A percentile compares a stretch with the other conserved stretches of the same genome.
phyloP scores from a whole-genome alignment of 2,797 vertebrate species.

The Poecilia gillii region DNA sequence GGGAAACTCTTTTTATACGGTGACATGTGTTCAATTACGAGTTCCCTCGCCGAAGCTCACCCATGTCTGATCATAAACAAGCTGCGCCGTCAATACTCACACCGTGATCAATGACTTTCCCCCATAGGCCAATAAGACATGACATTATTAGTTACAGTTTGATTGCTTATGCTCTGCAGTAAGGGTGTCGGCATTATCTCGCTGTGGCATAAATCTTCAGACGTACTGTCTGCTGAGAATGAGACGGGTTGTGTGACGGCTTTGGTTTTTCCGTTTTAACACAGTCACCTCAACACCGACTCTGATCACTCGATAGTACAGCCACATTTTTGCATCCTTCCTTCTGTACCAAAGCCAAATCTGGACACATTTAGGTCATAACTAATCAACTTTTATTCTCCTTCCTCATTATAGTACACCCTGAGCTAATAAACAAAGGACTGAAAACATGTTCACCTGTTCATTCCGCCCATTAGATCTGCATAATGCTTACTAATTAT shows the following conservation, averaged over 20 bases:
- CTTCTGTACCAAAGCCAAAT: slow-evolving; percentile 48
- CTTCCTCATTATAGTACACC: slow-evolving; percentile 78
- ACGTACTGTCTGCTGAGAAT: slow-evolving; percentile 5
- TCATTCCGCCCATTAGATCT: slow-evolving; percentile 75
- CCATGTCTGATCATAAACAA: slow-evolving; percentile 63
- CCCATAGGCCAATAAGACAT: slow-evolving; percentile 60
- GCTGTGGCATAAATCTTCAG: slow-evolving; percentile 38
- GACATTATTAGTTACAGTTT: slow-evolving; percentile 59
- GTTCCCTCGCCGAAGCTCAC: slow-evolving; percentile 61
- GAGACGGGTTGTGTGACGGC: slow-evolving; percentile 2
- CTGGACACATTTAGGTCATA: slow-evolving; percentile 80
- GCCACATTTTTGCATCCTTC: slow-evolving; percentile 1
- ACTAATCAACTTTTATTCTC: slow-evolving; percentile 82
- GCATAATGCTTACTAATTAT: slow-evolving; percentile 82
- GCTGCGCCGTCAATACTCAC: slow-evolving; percentile 42
- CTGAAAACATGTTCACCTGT: slow-evolving; percentile 80
- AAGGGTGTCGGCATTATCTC: slow-evolving; percentile 26
- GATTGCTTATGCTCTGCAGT: slow-evolving; percentile 38
- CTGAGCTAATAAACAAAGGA: slow-evolving; percentile 77
- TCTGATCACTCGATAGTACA: slow-evolving; percentile 38
- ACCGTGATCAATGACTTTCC: slow-evolving; percentile 65
- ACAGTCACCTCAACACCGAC: slow-evolving; percentile 11
- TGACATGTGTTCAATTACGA: slow-evolving; percentile 74
- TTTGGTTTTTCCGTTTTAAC: slow-evolving; percentile 18
- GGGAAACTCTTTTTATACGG: slow-evolving; percentile 74